Evolutionary conservation across 2,888 invertebrate species (phyloP), one percentile per base, ranked within the genome.

Genomic region (Sesia bembeciformis): DNA sequence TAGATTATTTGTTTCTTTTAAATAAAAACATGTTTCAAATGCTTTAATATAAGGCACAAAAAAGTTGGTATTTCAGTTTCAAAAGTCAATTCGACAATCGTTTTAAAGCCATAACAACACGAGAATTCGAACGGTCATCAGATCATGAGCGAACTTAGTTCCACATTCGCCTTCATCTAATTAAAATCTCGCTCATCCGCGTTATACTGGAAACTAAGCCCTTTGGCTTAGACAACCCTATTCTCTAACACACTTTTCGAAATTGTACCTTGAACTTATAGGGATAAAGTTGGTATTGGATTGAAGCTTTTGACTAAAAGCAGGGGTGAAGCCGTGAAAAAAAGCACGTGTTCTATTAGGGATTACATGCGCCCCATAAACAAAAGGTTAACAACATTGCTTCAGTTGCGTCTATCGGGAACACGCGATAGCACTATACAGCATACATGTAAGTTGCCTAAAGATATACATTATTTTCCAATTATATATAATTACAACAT

Each of bases 261-360:
- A 70, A 64, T 39, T 63, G 54, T 52, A 65, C 70, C 65, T 61
- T 81, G 67, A 57, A 1, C 0, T 3, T 1, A 40, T 23, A 38
- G 7, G n/a, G 5, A 53, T 72, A 78, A 63, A 66, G 75, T 68
- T 43, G 52, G 60, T 58, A 70, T 73, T 68, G 8, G 42, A 40
- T 58, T 62, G 59, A 39, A 39, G 7, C 7, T 6, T 5, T 49
- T 49, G 52, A 52, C 58, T 56, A 55, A 66, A 72, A 67, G 72
- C 65, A 65, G 70, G 67, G 67, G 66, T 69, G 76, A 76, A 72
- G 78, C 70, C 83, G 86, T 77, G 88, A 85, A 86, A 88, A 84
- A 87, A 87, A 84, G 78, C 87, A 87, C 87, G 87, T 87, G 88
- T 88, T 85, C 83, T 83, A 81, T 85, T 83, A 80, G 81, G 84